Base-by-base conservation (phyloP, 2,113 vertebrate genomes). In the Hypanus sabinus region DNA sequence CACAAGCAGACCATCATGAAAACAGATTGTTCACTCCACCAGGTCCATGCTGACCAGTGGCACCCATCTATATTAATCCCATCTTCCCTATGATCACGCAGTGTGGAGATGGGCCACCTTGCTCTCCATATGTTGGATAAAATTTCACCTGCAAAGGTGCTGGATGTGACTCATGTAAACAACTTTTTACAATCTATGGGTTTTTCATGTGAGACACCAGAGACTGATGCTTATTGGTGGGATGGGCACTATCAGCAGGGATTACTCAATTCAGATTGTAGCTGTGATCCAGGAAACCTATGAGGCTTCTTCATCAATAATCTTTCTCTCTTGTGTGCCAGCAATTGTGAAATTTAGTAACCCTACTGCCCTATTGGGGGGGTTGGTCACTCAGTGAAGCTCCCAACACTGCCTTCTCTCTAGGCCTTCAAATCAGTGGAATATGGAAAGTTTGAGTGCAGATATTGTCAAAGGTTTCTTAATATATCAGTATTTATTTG, bases 401-500 rank as follows among this genome's bases (percentile, higher is more conserved):
- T 70, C 18, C 11, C 12, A 18, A 16, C 18, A 11, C 12, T 16
- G 18, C 11, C 68, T 18, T 18, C 12, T 18, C 11, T 11, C 68
- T 46, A 46, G 2, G 46, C 55, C 27, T 1, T 14, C 20, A 2
- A 1, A 5, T 68, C 30, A 11, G 46, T 55, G 65, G 18, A 46
- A 24, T 36, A 33, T 20, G 60, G 46, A 5, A 71, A 92, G 68
- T 30, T 55, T 46, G 20, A 46, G 68, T n/a, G 5, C 46, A 73
- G 36, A 71, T 75, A 30, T 46, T 90, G 1, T 65, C 85, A 68
- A 93, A 33, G 24, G 73, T 73, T 93, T 5, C 70, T 93, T 30
- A 46, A 73, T 36, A n/a, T 90, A 65, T 90, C 30, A 65, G 85
- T 93, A 93, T 93, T 93, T 93, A 93, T 93, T 93, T 93, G 36